Conservation (phyloP, 2,113 vertebrate species). For the Psittacus erithacus region DNA sequence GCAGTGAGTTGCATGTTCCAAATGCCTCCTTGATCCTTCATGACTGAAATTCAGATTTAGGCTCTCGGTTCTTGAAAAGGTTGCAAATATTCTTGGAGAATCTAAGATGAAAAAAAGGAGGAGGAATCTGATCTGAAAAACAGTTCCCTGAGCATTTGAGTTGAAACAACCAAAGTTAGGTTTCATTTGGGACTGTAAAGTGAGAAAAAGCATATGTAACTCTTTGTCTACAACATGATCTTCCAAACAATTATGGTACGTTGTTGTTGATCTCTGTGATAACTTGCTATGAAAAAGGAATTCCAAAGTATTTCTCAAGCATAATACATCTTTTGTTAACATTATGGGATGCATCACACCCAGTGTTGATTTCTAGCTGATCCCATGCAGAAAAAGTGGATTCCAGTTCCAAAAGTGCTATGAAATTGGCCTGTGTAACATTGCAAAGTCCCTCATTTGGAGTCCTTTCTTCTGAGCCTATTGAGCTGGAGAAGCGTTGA, state of each 20-base stretch:
- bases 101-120: not conserved
- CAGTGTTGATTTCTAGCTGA: not conserved
- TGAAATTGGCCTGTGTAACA: not conserved
- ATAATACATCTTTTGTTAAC: not conserved
- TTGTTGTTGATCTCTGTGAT: not conserved
- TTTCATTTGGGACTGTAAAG: not conserved
- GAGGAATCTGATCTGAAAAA: not conserved
- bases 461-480: not conserved
- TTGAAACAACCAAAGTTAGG: not conserved
- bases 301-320: not conserved
- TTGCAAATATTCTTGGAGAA: not conserved
- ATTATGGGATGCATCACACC: rapidly evolving
- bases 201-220: rapidly evolving
- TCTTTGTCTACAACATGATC: not conserved
- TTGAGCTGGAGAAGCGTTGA: not conserved
- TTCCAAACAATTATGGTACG: rapidly evolving
- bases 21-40: not conserved
- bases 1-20: not conserved
- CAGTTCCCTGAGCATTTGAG: not conserved
- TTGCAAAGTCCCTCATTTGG: not conserved
- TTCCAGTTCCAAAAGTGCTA: not conserved
- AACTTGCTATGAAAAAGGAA: not conserved
- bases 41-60: not conserved
- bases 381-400: not conserved
- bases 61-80: not conserved